Percentiles rank a stretch among this genome's conserved stretches.
phyloP scores from a whole-genome alignment of 2,888 invertebrate genomes.

The Tryphoninae sp. region DNA sequence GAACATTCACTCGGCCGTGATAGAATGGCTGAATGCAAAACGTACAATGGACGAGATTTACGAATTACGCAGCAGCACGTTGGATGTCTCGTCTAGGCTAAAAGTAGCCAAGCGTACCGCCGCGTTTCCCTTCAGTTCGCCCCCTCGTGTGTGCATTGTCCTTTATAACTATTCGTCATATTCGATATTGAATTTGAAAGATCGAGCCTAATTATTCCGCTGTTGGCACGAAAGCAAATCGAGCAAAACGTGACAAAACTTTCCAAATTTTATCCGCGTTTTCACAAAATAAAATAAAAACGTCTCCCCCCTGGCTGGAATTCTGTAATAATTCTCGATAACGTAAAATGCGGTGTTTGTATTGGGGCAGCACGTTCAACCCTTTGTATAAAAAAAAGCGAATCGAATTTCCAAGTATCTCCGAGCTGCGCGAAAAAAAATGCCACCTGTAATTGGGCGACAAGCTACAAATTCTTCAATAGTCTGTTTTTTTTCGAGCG shows the following conservation, averaged over 20 bases:
- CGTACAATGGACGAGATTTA: constrained; percentile 71
- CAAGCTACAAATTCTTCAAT: too few species aligned
- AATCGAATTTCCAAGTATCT: too few species aligned
- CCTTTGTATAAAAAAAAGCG: too few species aligned
- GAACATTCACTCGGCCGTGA: constrained; percentile 75
- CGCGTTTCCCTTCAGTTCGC: constrained; percentile 16
- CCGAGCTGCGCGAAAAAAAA: too few species aligned
- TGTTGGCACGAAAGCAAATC: constrained; percentile 15
- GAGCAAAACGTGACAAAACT: constrained; percentile 1
- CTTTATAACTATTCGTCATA: background rate
- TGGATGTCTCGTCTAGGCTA: constrained; percentile 48
- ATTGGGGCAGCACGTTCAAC: too few species aligned
- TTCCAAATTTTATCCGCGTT: constrained; percentile 6
- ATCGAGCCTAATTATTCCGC: constrained; percentile 68
- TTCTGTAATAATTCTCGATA: background rate
- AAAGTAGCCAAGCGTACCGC: constrained; percentile 58
- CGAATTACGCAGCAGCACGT: constrained; percentile 34
- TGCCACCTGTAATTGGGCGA: too few species aligned
- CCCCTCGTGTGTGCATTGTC: constrained; percentile 12
- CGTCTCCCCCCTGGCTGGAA: background rate
- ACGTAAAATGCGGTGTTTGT: too few species aligned
- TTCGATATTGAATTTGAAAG: constrained; percentile 67
- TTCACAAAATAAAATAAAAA: constrained; percentile 10
- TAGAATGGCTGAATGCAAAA: constrained; percentile 76
- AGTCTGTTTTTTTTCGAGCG: too few species aligned